Evolutionary conservation across 2,113 vertebrate genomes (phyloP).

Genomic region (Orthonyx spaldingii): DNA sequence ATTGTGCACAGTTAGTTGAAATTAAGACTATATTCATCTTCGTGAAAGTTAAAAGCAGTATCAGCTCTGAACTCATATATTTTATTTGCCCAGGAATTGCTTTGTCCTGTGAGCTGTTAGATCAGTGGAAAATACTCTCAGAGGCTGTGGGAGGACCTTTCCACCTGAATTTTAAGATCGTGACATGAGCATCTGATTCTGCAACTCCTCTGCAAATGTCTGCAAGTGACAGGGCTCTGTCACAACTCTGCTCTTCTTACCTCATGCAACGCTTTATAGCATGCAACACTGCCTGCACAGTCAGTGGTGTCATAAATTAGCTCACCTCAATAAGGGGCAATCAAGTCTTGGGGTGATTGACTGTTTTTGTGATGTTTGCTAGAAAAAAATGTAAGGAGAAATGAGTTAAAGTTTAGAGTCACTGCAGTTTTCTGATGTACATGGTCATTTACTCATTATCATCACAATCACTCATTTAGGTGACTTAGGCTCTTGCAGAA

Average conservation of each 20-base stretch:
- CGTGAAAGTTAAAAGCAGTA: neutral
- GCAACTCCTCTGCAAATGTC: neutral
- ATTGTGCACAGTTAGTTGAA: neutral
- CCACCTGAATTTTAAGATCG: neutral
- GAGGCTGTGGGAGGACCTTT: neutral
- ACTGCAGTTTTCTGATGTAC: neutral
- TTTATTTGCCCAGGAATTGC: neutral
- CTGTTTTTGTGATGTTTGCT: neutral
- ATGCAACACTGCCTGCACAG: neutral
- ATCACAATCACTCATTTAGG: neutral
- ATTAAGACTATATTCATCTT: neutral
- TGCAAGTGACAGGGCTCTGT: neutral
- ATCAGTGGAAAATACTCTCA: neutral
- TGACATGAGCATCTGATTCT: neutral
- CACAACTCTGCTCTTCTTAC: neutral
- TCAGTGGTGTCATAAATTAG: neutral
- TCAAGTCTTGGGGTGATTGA: neutral
- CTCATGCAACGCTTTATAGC: neutral
- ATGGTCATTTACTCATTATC: neutral
- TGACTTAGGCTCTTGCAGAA: neutral
- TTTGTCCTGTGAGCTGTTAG: neutral
- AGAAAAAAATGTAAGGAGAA: neutral
- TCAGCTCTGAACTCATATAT: neutral
- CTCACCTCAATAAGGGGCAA: neutral
- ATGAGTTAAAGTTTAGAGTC: neutral